Percentiles rank a stretch among this genome's conserved stretches.
Conservation (phyloP, 2,888 invertebrate species). For the Smittia aterrima region DNA sequence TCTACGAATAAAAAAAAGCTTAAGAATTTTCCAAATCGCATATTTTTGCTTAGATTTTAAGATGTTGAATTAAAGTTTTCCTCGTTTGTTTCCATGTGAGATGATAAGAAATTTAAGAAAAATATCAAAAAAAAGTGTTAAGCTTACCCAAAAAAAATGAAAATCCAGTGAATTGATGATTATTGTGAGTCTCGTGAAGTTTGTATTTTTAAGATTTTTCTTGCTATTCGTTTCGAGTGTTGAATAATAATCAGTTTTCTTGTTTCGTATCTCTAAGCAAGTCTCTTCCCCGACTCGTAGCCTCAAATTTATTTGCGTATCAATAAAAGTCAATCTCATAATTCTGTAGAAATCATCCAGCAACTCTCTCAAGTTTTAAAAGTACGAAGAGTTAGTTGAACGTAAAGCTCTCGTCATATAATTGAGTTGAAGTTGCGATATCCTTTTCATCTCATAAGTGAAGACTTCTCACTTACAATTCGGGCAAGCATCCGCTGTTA, state of each 20-base stretch:
- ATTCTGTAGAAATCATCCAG: too few species aligned
- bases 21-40: conserved; percentile 29
- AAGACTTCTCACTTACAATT: too few species aligned
- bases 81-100: conserved; percentile 40
- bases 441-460: too few species aligned
- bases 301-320: too few species aligned
- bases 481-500: too few species aligned
- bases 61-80: conserved; percentile 41
- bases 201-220: neutral
- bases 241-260: neutral
- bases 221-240: neutral
- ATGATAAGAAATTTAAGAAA: conserved; percentile 15
- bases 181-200: neutral
- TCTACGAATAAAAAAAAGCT: conserved; percentile 26
- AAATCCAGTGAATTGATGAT: neutral
- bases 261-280: too few species aligned
- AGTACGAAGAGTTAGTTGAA: too few species aligned
- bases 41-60: conserved; percentile 32
- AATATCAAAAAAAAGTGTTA: conserved; percentile 40
- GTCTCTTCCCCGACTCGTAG: too few species aligned
- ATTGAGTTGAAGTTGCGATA: too few species aligned
- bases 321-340: too few species aligned
- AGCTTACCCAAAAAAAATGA: conserved; percentile 30
- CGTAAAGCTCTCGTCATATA: too few species aligned
- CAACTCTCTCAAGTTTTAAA: too few species aligned